A percentile compares a stretch with the other conserved stretches of the same genome.
phyloP scores from a whole-genome alignment of 2,888 invertebrate species.

The Graphium colonna region DNA sequence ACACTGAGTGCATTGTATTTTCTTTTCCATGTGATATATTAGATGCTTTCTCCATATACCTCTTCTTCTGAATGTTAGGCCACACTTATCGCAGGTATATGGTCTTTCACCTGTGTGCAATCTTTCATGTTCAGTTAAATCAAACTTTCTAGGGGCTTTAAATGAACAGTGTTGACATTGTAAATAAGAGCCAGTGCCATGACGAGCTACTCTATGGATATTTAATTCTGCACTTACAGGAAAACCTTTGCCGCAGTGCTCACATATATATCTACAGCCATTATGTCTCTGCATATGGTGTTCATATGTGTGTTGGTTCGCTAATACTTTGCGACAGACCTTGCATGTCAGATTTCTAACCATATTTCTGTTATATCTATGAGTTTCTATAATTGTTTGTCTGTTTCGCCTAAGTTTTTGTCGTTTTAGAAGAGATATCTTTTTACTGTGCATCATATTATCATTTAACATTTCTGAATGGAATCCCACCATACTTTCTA shows the following conservation, averaged over 20 bases:
- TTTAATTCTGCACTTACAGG: conserved; percentile 46
- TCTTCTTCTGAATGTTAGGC: conserved; percentile 59
- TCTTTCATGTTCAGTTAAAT: conserved; percentile 57
- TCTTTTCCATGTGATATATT: conserved; percentile 61
- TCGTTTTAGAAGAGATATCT: conserved; percentile 9
- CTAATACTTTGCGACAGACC: conserved; percentile 51
- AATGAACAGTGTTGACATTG: conserved; percentile 58
- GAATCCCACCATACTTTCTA: conserved; percentile 26
- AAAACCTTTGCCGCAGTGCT: conserved; percentile 63
- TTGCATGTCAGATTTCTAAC: conserved; percentile 41
- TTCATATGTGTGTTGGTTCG: conserved; percentile 48
- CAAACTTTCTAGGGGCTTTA: conserved; percentile 52
- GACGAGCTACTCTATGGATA: conserved; percentile 51
- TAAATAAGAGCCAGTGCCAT: conserved; percentile 52
- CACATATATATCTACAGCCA: conserved; percentile 54
- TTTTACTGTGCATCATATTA: conserved; percentile 12
- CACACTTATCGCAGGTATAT: conserved; percentile 66
- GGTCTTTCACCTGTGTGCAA: conserved; percentile 67
- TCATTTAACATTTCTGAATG: conserved; percentile 11
- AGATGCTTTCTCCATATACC: conserved; percentile 64
- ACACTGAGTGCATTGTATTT: conserved; percentile 54
- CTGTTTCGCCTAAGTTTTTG: conserved; percentile 11
- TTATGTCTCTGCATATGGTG: conserved; percentile 64
- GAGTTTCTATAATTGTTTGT: conserved; percentile 8
- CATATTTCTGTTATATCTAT: conserved; percentile 11